Evolutionary conservation across 2,888 invertebrate genomes (phyloP), one percentile per base, ranked within the genome.

Genomic region (Amiota communis): DNA sequence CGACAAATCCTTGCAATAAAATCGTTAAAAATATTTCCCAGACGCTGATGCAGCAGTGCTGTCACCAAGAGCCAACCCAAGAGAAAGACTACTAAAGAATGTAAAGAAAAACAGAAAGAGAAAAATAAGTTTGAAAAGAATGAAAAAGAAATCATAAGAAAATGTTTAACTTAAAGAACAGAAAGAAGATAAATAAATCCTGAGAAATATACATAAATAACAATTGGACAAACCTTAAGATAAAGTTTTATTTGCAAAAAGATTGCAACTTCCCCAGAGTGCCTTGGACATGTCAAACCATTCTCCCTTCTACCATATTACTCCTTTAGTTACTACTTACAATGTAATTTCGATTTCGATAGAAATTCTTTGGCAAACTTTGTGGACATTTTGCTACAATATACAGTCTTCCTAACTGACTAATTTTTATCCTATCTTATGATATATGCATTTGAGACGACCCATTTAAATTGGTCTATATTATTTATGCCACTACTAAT

Each of bases 241-340:
- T 65, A 65, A 65, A 65, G 49, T 65, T 65, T 65, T 65, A 65
- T 65, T 65, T 48, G 65, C 2, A 48, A 36, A 65, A 65, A 46
- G 65, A 65, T 65, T 65, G 48, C 17, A 65, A 65, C 15, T 15
- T 47, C 48, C 48, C 48, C n/a, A 17, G 65, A 48, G 65, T 8
- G 1, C 23, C 23, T 2, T 23, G 23, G 23, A 23, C 23, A 2
- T 36, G 8, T 1, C 36, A 4, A 36, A 36, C 6, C 36, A 36
- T 36, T n/a, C n/a, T n/a, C n/a, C 36, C 36, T 36, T 36, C 8
- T 6, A 2, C 6, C 36, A 36, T 23, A 3, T 23, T 23, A 23
- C 23, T 23, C 23, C 23, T 23, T n/a, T 23, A 23, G 23, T 23
- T 23, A 23, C 23, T 23, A 23, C 23, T 2, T 23, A 23, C 23